These are phyloP conservation scores for Melanostoma mellinum DNA, from an alignment of 2,888 invertebrate genomes.

Conservation along the genomic window DNA sequence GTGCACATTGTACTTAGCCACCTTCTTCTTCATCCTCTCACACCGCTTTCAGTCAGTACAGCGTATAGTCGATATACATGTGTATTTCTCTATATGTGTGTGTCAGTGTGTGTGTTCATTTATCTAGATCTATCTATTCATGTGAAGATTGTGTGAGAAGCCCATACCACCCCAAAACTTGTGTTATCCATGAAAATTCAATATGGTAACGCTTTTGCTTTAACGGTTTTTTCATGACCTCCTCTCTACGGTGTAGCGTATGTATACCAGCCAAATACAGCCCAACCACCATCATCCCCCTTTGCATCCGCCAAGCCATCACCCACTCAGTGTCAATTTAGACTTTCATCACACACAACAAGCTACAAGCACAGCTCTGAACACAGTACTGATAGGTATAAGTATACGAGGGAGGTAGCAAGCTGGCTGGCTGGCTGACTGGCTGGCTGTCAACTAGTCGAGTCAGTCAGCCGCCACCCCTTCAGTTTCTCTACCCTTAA, in stretches of 20 bases:
- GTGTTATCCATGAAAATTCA: conserved; percentile 72
- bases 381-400: conserved; percentile 5
- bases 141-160: conserved; percentile 59
- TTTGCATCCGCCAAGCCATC: conserved; percentile 5
- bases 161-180: conserved; percentile 44
- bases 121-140: conserved; percentile 73
- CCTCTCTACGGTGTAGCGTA: conserved; percentile 52
- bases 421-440: conserved; percentile 2
- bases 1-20: conserved; percentile 68
- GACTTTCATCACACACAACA: conserved; percentile 71
- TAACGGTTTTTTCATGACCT: conserved; percentile 72
- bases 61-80: no score
- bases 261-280: conserved; percentile 6
- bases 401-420: conserved; percentile 19
- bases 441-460: conserved; percentile 49
- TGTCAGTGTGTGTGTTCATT: conserved; percentile 39
- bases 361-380: conserved; percentile 16
- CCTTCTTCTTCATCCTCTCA: conserved; percentile 35
- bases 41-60: not conserved
- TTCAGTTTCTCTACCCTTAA: conserved; percentile 8
- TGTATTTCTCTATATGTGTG: conserved; percentile 5
- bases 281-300: not conserved
- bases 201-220: conserved; percentile 73
- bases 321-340: conserved; percentile 71
- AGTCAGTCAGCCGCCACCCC: conserved; percentile 23